A percentile compares a stretch with the other conserved stretches of the same genome.
Conservation (phyloP, 2,113 vertebrate genomes). For the Semnornis frantzii region DNA sequence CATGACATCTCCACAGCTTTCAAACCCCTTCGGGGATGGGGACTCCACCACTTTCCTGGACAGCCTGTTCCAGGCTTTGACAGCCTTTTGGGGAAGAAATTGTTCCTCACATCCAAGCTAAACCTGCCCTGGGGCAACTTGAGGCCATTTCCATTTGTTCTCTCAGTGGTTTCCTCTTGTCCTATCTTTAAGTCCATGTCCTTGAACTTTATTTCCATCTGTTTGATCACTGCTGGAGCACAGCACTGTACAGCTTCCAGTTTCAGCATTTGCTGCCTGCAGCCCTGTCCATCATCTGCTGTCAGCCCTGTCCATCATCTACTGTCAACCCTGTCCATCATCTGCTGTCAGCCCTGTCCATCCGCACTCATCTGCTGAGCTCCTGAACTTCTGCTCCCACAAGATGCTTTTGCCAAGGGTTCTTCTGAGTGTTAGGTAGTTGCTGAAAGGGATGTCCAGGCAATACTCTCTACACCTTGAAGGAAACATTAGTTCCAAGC, state of each 20-base stretch:
- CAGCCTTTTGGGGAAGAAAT: no score
- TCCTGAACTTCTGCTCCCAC: background rate
- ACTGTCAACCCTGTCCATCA: no score
- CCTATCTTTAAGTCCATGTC: background rate
- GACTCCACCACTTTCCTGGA: no score
- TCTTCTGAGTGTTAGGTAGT: background rate
- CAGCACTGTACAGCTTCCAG: background rate
- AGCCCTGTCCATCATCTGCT: background rate
- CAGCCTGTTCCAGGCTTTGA: no score
- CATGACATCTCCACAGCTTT: no score
- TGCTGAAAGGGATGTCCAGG: background rate
- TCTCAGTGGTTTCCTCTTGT: no score
- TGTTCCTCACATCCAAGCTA: no score
- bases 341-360: no score
- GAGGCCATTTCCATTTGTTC: no score
- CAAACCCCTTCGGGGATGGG: no score
- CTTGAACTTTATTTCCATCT: background rate
- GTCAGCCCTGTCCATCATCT: background rate
- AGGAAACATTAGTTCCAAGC: background rate
- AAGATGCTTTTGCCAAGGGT: background rate
- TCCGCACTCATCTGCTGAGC: background rate
- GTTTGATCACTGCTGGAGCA: background rate
- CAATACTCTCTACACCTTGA: background rate
- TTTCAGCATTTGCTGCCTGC: background rate
- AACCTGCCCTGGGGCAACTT: no score